Evolutionary conservation across 2,888 invertebrate genomes (phyloP), one percentile per base, ranked within the genome.

Genomic region (Timandra comae): DNA sequence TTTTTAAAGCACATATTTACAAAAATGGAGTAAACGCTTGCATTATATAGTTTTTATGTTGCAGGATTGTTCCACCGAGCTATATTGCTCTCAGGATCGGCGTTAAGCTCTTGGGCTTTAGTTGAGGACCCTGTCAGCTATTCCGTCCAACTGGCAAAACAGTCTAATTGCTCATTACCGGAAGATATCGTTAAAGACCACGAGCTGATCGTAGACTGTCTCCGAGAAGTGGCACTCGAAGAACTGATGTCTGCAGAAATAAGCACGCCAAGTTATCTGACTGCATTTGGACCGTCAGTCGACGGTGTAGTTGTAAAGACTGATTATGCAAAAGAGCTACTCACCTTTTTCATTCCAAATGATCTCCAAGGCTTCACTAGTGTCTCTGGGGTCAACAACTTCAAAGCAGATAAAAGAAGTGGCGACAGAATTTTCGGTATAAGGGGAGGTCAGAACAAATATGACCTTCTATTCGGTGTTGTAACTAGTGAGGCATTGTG

Each of bases 241-340:
- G 92, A 93, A 47, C 84, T 95, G 3, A 90, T 94, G 81, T 87
- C 88, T 3, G 92, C 93, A 1, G 94, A 93, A 60, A 91, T 93
- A 30, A 89, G 88, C 42, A 91, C 94, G 3, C 95, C 95, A 0
- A 93, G 92, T 33, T 95, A 94, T 65, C 78, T 95, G 29, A 94
- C 93, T 43, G 92, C 95, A 0, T 98, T 97, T 59, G 98, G 97
- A 0, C 97, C 97, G 1, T 95, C 96, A 56, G 95, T 97, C 25
- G 97, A 97, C 65, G 97, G 96, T 30, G 96, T 97, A 33, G 96
- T 98, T 38, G 96, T 98, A 49, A 93, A 94, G 78, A 91, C 94
- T 19, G 94, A 95, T 69, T 93, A 94, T 62, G 93, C 94, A 30
- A 94, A 94, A 68, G 92, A 93, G 61, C 79, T 93, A 5, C 84